Conservation (phyloP, 2,113 vertebrate genomes). For the Microtus oregoni region DNA sequence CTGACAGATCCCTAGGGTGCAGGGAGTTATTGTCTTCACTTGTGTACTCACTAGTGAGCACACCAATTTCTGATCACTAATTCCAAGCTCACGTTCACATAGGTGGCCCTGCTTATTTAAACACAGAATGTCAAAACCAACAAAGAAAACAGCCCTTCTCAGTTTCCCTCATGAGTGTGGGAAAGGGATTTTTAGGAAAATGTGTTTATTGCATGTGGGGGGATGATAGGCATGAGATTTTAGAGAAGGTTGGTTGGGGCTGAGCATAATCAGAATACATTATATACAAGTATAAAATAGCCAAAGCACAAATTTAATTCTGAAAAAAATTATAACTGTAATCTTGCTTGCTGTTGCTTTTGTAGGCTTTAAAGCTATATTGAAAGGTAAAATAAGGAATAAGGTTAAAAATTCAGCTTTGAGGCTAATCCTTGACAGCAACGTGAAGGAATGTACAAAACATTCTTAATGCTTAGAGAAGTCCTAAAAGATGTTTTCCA, state of each 20-base stretch:
- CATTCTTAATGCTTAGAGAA: slow-evolving; percentile 10
- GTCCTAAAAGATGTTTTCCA: not conserved
- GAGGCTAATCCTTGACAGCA: not conserved
- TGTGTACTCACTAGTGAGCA: not conserved
- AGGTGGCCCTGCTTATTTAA: not conserved
- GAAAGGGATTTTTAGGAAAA: not conserved
- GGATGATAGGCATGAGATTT: not conserved
- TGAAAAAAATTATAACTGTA: not conserved
- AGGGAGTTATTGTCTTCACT: not conserved
- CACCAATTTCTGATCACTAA: not conserved
- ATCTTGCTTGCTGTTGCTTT: not conserved
- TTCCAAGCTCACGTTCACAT: not conserved
- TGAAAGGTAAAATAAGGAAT: slow-evolving; percentile 34
- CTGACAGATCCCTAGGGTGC: not conserved
- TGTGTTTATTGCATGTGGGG: not conserved
- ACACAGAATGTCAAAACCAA: not conserved
- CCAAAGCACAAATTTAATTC: not conserved
- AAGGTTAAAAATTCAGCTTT: not conserved
- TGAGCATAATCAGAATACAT: not conserved
- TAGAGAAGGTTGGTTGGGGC: not conserved
- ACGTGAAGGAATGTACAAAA: not conserved
- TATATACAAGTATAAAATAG: too few species aligned
- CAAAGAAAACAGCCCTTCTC: not conserved
- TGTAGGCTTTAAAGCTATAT: not conserved
- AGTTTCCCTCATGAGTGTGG: not conserved